These are phyloP conservation scores for Siderastrea radians DNA, from an alignment of 92 coral and sea anemone species.

Conservation along the genomic window DNA sequence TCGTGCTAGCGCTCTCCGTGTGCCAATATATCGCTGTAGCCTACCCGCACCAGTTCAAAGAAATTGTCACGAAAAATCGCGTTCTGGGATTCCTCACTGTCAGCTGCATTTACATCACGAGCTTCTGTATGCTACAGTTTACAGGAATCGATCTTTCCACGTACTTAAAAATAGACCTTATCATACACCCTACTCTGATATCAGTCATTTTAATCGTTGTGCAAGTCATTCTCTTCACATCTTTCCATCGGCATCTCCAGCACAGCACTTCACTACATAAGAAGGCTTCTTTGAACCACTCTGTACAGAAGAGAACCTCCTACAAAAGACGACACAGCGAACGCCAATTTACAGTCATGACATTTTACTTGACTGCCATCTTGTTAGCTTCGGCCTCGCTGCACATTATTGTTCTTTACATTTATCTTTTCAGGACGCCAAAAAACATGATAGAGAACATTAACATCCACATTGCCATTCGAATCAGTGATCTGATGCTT, in stretches of 20 bases:
- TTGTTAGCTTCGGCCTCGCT: conserved; percentile 78
- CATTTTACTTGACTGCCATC: conserved; percentile 82
- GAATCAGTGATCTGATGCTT: conserved; percentile 84
- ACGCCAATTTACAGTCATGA: conserved; percentile 84
- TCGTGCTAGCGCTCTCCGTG: conserved; percentile 82
- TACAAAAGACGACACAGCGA: conserved; percentile 58
- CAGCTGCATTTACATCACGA: conserved; percentile 72
- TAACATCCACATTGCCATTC: conserved; percentile 69
- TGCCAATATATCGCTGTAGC: conserved; percentile 84
- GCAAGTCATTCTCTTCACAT: conserved; percentile 70
- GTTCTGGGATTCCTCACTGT: conserved; percentile 62
- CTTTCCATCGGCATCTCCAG: conserved; percentile 71
- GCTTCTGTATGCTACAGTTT: conserved; percentile 74
- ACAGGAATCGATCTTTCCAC: conserved; percentile 63
- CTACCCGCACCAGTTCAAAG: conserved; percentile 83
- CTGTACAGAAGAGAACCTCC: conserved; percentile 21
- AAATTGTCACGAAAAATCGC: conserved; percentile 67
- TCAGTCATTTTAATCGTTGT: conserved; percentile 67
- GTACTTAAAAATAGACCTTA: conserved; percentile 70
- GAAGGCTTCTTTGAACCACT: conserved; percentile 5
- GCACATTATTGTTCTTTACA: conserved; percentile 80
- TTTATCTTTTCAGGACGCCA: conserved; percentile 61
- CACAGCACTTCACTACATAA: conserved; percentile 48
- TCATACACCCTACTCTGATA: conserved; percentile 76
- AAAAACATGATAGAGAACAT: conserved; percentile 50